A percentile compares a stretch with the other conserved stretches of the same genome.
Evolutionary conservation across 2,797 vertebrate species (phyloP).

Genomic region (Microtus californicus): DNA sequence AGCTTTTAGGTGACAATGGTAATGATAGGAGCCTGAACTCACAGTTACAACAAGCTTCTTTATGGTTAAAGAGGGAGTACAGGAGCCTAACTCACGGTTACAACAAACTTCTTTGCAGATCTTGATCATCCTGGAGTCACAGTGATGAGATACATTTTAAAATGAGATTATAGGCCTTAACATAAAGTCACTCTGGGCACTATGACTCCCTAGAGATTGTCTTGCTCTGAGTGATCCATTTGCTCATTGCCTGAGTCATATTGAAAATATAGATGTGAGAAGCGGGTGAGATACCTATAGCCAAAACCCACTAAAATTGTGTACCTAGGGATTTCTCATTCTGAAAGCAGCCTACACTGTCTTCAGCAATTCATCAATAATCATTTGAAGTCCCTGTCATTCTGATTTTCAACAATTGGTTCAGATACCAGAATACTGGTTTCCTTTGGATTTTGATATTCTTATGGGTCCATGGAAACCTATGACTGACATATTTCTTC

Average conservation of each 20-base stretch:
- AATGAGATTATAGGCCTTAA: background rate
- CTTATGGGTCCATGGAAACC: background rate
- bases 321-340: too few relatives aligned
- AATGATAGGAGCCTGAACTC: background rate
- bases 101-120: background rate
- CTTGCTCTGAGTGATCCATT: background rate
- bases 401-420: background rate
- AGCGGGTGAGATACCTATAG: too few relatives aligned
- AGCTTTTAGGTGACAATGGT: background rate
- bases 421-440: background rate
- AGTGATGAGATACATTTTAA: background rate
- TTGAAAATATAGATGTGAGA: background rate
- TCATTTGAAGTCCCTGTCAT: too few relatives aligned
- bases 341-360: background rate
- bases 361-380: too few relatives aligned
- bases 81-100: too few relatives aligned
- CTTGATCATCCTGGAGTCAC: background rate
- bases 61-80: too few relatives aligned
- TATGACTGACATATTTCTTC: background rate
- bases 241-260: background rate
- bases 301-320: background rate
- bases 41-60: too few relatives aligned
- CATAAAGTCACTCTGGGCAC: background rate
- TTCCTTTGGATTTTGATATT: background rate
- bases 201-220: background rate